These are phyloP conservation scores for Telmatochromis brichardi DNA, from an alignment of 2,113 vertebrate genomes.

Conservation along the genomic window DNA sequence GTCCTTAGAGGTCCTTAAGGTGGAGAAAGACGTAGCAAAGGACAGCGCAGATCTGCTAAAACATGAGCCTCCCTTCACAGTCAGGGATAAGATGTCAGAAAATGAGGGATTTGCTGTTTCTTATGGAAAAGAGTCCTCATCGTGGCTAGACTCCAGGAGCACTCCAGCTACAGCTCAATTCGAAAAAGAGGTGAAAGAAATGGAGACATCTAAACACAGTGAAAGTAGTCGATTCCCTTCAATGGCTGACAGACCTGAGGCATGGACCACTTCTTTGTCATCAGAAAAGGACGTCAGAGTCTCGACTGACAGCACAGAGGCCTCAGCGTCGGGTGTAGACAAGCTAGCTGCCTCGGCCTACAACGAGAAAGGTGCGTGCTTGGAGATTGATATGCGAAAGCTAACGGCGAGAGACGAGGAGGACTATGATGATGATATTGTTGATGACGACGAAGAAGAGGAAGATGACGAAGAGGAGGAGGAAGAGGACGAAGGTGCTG, in stretches of 20 bases:
- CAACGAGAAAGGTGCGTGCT: constrained; percentile 52
- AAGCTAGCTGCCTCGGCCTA: constrained; percentile 26
- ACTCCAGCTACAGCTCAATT: background rate
- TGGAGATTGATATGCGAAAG: constrained; percentile 66
- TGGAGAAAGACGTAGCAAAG: constrained; percentile 35
- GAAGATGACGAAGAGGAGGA: constrained; percentile 66
- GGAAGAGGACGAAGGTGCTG: constrained; percentile 56
- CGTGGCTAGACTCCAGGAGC: constrained; percentile 58
- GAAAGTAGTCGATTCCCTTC: constrained; percentile 14
- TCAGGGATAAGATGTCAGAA: constrained; percentile 33
- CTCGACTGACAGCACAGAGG: background rate
- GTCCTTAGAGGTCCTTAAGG: constrained; percentile 30
- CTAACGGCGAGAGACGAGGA: constrained; percentile 70
- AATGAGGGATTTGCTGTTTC: constrained; percentile 51
- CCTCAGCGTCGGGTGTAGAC: background rate
- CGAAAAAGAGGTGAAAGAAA: constrained; percentile 11
- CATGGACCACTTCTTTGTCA: constrained; percentile 33
- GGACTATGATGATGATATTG: constrained; percentile 66
- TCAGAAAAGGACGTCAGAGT: constrained; percentile 20
- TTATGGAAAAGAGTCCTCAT: constrained; percentile 73
- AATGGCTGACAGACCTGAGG: constrained; percentile 40
- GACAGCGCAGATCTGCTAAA: constrained; percentile 18
- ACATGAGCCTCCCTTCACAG: background rate
- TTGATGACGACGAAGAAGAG: constrained; percentile 63
- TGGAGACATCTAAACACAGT: background rate